Base-by-base conservation (phyloP, 2,888 invertebrate species). In the Volucella bombylans region DNA sequence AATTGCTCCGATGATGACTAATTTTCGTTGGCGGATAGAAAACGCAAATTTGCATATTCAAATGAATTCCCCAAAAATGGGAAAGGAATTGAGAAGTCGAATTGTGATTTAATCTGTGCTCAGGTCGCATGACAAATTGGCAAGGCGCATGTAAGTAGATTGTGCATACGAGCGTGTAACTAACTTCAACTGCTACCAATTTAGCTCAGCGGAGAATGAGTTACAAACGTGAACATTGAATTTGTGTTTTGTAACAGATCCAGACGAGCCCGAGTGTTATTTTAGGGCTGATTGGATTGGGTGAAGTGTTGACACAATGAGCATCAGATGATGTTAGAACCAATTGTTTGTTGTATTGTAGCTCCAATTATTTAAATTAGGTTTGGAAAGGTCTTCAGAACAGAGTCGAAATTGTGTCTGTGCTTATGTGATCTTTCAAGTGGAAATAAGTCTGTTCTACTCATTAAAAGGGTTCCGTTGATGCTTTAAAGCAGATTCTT, bases 61-160 rank as follows among this genome's bases (percentile, higher is more conserved):
- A 82, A 64, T 79, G 14, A 38, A 64, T 61, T 62, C 18, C 67
- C 72, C 73, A 78, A 82, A 79, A 68, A 79, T 64, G 82, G 82
- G 15, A 62, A 68, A 54, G 61, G 67, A 38, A 52, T 54, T 49
- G 61, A 50, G 39, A 54, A 67, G 50, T 59, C 14, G 78, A 31
- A 31, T 31, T 31, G 31, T 31, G 31, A 64, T 69, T 82, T 41
- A 47, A 59, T 69, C 47, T 41, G 57, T 23, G 78, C 52, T 65
- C 55, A 14, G 72, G 55, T 72, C 41, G 50, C 57, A 73, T 73
- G 78, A 73, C 82, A 73, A 79, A 79, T 79, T 79, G 78, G 67
- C 64, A 73, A 64, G 72, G 52, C 78, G 68, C 41, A 72, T 77
- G 71, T 52, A 23, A 23, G 18, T 23, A 47, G 18, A 50, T 47